These are phyloP conservation scores for Cisticola juncidis DNA, from an alignment of 2,113 vertebrate genomes.

Conservation along the genomic window DNA sequence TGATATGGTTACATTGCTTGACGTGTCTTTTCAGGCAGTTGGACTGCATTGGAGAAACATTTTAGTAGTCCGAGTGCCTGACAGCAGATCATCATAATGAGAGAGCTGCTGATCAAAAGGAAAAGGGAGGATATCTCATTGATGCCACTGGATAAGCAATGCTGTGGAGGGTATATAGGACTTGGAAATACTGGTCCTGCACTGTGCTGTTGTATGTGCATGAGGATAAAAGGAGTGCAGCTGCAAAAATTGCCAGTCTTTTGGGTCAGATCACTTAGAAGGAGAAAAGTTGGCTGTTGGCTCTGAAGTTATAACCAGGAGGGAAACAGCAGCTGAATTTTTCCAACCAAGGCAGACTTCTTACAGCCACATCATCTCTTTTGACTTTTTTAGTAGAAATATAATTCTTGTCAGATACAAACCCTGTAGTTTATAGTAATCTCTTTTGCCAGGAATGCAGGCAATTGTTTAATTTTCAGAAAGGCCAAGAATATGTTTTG, in stretches of 20 bases:
- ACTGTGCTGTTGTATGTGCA: not conserved
- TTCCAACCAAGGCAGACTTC: constrained; percentile 8
- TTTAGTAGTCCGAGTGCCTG: not conserved
- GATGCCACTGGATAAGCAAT: not conserved
- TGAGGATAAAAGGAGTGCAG: not conserved
- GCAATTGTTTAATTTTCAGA: constrained; percentile 50
- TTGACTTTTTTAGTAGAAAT: constrained; percentile 20
- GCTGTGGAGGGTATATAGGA: not conserved
- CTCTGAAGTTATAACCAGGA: not conserved
- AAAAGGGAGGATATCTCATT: not conserved
- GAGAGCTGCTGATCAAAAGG: not conserved
- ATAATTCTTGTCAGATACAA: not conserved
- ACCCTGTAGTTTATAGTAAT: not conserved
- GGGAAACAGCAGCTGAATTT: constrained; percentile 27
- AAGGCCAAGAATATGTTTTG: constrained; percentile 27
- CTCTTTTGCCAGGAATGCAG: constrained; percentile 27
- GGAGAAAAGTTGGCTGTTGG: constrained; percentile 4
- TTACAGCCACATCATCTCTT: not conserved
- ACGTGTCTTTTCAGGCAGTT: not conserved
- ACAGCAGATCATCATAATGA: not conserved
- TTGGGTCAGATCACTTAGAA: not conserved
- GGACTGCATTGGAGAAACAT: not conserved
- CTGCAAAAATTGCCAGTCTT: not conserved
- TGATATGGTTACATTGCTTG: not conserved
- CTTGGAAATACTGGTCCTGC: not conserved